Evolutionary conservation across 2,113 vertebrate genomes (phyloP).

Genomic region (Neoarius graeffei): DNA sequence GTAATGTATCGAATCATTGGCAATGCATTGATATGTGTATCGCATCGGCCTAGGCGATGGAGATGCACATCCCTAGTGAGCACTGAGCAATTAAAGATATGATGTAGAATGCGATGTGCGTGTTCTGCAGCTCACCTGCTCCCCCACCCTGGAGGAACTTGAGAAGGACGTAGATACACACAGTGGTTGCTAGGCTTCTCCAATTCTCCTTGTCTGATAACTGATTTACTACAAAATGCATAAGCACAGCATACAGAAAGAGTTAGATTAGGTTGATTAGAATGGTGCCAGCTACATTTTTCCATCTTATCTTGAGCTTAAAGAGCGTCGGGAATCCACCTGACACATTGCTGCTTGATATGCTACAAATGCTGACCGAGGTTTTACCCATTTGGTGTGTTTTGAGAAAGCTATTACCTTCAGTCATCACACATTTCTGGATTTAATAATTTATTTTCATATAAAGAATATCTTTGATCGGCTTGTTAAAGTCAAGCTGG

Average conservation of each 20-base stretch:
- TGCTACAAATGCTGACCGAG: not conserved
- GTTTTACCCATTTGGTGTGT: not conserved
- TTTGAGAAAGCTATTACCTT: not conserved
- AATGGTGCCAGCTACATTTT: not conserved
- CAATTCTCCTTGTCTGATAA: constrained; percentile 76
- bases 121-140: constrained; percentile 72
- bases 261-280: not conserved
- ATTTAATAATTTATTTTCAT: not conserved
- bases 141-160: constrained; percentile 91
- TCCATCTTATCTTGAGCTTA: not conserved
- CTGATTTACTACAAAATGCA: constrained; percentile 77
- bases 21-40: too few relatives aligned
- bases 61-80: too few relatives aligned
- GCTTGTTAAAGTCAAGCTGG: not conserved
- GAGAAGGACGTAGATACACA: constrained; percentile 80
- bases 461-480: not conserved
- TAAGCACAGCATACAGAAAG: not conserved
- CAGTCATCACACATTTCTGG: not conserved
- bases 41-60: too few relatives aligned
- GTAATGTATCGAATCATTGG: too few relatives aligned
- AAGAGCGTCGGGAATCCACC: not conserved
- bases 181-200: constrained; percentile 76
- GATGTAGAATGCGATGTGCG: not conserved
- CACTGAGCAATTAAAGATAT: not conserved
- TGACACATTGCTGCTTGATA: not conserved